Evolutionary conservation across 2,113 vertebrate genomes (phyloP).

Genomic region (Zosterops borbonicus): DNA sequence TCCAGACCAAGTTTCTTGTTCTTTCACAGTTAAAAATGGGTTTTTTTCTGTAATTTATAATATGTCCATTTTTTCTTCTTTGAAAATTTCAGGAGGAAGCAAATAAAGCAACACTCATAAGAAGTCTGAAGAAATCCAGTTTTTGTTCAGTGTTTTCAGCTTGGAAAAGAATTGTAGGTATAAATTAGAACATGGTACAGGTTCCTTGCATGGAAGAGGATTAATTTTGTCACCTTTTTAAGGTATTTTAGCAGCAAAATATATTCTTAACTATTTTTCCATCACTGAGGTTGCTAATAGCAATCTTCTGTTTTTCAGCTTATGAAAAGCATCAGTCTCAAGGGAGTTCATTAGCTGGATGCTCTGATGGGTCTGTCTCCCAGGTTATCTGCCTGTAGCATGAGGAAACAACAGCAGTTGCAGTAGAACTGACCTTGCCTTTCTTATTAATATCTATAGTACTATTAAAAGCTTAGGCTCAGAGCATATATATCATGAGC

Average conservation of each 20-base stretch:
- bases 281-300: conserved; percentile 60
- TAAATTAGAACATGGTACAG: background rate
- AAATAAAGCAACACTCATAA: background rate
- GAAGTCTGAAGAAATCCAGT: background rate
- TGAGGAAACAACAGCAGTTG: conserved; percentile 9
- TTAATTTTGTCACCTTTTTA: background rate
- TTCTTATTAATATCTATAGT: conserved; percentile 60
- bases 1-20: background rate
- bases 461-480: conserved; percentile 72
- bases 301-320: conserved; percentile 69
- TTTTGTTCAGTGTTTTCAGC: background rate
- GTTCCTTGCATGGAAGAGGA: background rate
- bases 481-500: conserved; percentile 42
- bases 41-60: background rate
- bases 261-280: conserved; percentile 10
- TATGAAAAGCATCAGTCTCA: conserved; percentile 47
- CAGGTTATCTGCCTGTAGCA: conserved; percentile 17
- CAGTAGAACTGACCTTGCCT: conserved; percentile 57
- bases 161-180: background rate
- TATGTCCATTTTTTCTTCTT: background rate
- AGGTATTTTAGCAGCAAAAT: background rate
- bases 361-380: conserved; percentile 14
- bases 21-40: background rate
- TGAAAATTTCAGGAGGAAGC: background rate
- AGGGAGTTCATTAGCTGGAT: conserved; percentile 78